Conservation (phyloP, 2,113 vertebrate species). For the Bombycilla garrulus region DNA sequence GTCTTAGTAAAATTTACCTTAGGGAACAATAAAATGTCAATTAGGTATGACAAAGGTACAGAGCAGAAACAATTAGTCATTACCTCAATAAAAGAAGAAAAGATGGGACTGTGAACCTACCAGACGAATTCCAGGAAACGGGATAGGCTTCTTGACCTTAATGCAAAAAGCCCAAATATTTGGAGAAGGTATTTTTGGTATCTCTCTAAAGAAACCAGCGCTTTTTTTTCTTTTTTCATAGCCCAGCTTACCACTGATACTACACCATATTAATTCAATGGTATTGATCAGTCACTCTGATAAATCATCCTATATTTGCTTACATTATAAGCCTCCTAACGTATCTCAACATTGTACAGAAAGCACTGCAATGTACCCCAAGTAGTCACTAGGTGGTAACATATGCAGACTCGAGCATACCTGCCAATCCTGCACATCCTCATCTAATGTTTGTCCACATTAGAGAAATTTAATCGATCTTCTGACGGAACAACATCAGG, state of each 20-base stretch:
- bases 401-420: not conserved
- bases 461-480: not conserved
- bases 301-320: slow-evolving; percentile 60
- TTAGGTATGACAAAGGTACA: slow-evolving; percentile 70
- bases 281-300: slow-evolving; percentile 26
- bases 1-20: slow-evolving; percentile 63
- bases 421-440: not conserved
- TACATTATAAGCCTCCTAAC: slow-evolving; percentile 43
- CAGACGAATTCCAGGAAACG: slow-evolving; percentile 37
- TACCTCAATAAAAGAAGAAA: slow-evolving; percentile 69
- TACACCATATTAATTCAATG: slow-evolving; percentile 56
- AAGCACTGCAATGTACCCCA: not conserved
- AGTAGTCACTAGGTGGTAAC: slow-evolving; percentile 38
- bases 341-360: slow-evolving; percentile 8
- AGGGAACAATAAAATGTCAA: slow-evolving; percentile 75
- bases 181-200: slow-evolving; percentile 52
- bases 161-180: slow-evolving; percentile 60
- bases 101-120: slow-evolving; percentile 58
- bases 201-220: slow-evolving; percentile 29
- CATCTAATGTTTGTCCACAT: not conserved
- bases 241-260: slow-evolving; percentile 14
- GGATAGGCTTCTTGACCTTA: slow-evolving; percentile 18
- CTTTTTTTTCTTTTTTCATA: slow-evolving; percentile 19
- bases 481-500: not conserved
- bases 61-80: slow-evolving; percentile 70